Percentiles rank a stretch among this genome's conserved stretches.
These are phyloP conservation scores for Noctilio leporinus DNA, from an alignment of 2,113 vertebrate genomes.

Conservation along the genomic window DNA sequence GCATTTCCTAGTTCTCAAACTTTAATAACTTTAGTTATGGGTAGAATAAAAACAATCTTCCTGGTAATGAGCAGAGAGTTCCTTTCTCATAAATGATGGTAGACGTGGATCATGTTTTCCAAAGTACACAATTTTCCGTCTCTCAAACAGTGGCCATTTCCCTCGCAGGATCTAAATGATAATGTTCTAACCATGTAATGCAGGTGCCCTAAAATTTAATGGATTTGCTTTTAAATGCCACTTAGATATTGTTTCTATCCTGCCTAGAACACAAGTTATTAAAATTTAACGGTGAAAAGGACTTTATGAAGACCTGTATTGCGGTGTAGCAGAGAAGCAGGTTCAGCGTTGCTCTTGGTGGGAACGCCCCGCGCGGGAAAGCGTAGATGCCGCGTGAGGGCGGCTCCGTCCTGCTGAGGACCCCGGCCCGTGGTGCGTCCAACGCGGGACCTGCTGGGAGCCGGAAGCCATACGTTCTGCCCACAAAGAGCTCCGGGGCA, in stretches of 20 bases:
- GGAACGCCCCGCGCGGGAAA: accelerated
- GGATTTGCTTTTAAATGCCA: slow-evolving; percentile 63
- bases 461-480: neutral
- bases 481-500: neutral
- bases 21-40: slow-evolving; percentile 68
- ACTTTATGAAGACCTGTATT: slow-evolving; percentile 9
- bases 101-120: slow-evolving; percentile 50
- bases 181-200: slow-evolving; percentile 16
- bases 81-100: slow-evolving; percentile 43
- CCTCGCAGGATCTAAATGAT: slow-evolving; percentile 33
- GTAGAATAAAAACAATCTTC: slow-evolving; percentile 55
- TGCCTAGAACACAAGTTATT: slow-evolving; percentile 61
- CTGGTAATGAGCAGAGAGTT: slow-evolving; percentile 56
- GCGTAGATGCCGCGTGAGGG: accelerated
- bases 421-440: neutral
- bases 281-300: slow-evolving; percentile 60
- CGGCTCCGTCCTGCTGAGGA: accelerated
- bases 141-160: neutral
- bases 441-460: neutral
- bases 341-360: neutral
- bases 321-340: neutral
- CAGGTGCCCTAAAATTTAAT: slow-evolving; percentile 61
- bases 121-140: slow-evolving; percentile 42
- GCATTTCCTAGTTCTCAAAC: slow-evolving; percentile 53
- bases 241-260: slow-evolving; percentile 61